These are phyloP conservation scores for Drosophila lacteicornis DNA, from an alignment of 1,140 invertebrate genomes.

Conservation along the genomic window DNA sequence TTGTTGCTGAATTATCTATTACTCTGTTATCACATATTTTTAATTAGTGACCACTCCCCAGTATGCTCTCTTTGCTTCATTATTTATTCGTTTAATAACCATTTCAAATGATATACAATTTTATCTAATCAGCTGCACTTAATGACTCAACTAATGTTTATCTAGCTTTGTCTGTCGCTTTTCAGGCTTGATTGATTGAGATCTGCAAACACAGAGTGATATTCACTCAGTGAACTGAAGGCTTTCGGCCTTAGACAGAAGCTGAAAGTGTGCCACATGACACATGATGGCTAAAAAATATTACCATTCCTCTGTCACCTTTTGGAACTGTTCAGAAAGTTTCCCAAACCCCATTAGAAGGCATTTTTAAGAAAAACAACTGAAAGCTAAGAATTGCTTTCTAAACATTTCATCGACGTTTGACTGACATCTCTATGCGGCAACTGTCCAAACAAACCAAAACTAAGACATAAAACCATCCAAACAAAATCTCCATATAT, in stretches of 20 bases:
- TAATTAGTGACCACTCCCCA: slow-evolving; percentile 4
- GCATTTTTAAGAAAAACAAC: neutral
- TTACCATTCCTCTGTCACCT: neutral
- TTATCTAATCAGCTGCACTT: slow-evolving; percentile 70
- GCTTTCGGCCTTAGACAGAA: neutral
- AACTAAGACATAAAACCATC: slow-evolving; percentile 7
- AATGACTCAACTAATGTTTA: slow-evolving; percentile 74
- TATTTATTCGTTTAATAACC: slow-evolving; percentile 43
- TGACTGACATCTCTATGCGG: slow-evolving; percentile 23
- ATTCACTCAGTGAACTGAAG: slow-evolving; percentile 21
- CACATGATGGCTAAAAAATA: slow-evolving; percentile 7
- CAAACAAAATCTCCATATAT: slow-evolving; percentile 7
- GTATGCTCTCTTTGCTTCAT: neutral
- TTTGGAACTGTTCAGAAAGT: neutral
- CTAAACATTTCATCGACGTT: slow-evolving; percentile 21
- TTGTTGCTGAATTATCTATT: neutral
- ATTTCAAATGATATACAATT: slow-evolving; percentile 61
- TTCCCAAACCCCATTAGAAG: slow-evolving; percentile 17
- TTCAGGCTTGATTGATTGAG: slow-evolving; percentile 49
- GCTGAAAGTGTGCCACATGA: slow-evolving; percentile 7
- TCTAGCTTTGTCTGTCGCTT: slow-evolving; percentile 39
- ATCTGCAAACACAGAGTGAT: slow-evolving; percentile 44
- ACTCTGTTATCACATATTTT: slow-evolving; percentile 1
- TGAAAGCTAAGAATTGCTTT: slow-evolving; percentile 3
- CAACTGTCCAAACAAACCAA: slow-evolving; percentile 28